Conservation (phyloP, 1,140 invertebrate species). For the Drosophila grimshawi region DNA sequence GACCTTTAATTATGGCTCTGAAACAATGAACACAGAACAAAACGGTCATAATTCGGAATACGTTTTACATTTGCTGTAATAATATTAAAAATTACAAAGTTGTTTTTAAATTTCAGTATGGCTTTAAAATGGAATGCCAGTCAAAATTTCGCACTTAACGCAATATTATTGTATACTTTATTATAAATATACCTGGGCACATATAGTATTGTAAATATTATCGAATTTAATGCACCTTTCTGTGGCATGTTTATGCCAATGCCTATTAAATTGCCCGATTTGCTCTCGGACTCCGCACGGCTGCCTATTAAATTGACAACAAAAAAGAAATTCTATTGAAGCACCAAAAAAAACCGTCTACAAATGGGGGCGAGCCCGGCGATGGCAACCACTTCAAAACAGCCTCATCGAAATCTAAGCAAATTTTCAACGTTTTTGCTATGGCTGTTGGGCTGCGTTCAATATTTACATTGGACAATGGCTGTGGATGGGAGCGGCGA, state of each 20-base stretch:
- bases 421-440: conserved; percentile 14
- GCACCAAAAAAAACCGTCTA: conserved; percentile 50
- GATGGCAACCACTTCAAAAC: conserved; percentile 34
- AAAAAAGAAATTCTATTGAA: conserved; percentile 34
- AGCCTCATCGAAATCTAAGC: conserved; percentile 18
- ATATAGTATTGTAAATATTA: neutral
- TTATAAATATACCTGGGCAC: neutral
- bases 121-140: neutral
- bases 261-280: neutral
- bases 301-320: conserved; percentile 22
- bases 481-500: neutral
- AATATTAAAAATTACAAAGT: conserved; percentile 5
- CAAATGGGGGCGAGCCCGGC: conserved; percentile 6
- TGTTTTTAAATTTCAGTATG: conserved; percentile 3
- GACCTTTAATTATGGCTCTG: conserved; percentile 1
- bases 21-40: neutral
- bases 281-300: conserved; percentile 21
- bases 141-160: neutral
- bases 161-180: neutral
- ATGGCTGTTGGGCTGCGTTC: neutral
- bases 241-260: neutral
- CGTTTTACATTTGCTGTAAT: neutral
- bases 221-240: neutral
- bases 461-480: conserved; percentile 19
- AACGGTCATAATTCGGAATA: neutral